These are phyloP conservation scores for Erpetoichthys calabaricus DNA, from an alignment of 2,797 vertebrate genomes.

Conservation along the genomic window DNA sequence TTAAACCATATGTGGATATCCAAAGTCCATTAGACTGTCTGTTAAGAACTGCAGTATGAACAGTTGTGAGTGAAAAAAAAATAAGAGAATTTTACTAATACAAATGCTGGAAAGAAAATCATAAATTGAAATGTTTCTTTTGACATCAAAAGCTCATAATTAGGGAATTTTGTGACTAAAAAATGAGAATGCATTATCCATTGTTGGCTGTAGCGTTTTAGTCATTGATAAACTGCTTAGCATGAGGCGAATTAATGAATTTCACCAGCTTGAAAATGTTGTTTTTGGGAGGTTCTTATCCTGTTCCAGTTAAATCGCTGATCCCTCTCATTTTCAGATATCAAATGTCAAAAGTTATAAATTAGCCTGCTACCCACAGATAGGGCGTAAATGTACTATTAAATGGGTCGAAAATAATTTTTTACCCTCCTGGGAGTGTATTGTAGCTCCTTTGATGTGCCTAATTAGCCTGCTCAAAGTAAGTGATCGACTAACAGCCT, in stretches of 20 bases:
- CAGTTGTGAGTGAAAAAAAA: not conserved
- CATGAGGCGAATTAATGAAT: slow-evolving; percentile 54
- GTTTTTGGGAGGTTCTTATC: slow-evolving; percentile 41
- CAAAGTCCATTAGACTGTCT: too few species aligned
- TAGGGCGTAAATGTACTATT: slow-evolving; percentile 71
- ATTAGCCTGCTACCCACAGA: slow-evolving; percentile 66
- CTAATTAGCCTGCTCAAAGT: slow-evolving; percentile 72
- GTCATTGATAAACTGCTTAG: slow-evolving; percentile 57
- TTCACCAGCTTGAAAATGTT: slow-evolving; percentile 43
- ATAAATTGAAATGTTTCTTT: not conserved
- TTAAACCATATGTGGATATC: not conserved
- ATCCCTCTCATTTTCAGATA: slow-evolving; percentile 63
- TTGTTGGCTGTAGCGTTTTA: slow-evolving; percentile 41
- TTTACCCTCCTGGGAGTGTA: slow-evolving; percentile 51
- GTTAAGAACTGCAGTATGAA: too few species aligned
- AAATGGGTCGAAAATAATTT: slow-evolving; percentile 49
- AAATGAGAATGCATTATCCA: slow-evolving; percentile 15
- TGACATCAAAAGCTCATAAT: slow-evolving; percentile 5
- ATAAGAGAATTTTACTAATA: not conserved
- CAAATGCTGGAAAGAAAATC: not conserved
- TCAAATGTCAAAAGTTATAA: slow-evolving; percentile 71
- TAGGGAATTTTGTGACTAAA: slow-evolving; percentile 2
- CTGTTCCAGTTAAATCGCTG: slow-evolving; percentile 65
- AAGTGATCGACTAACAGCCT: slow-evolving; percentile 60
- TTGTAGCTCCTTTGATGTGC: slow-evolving; percentile 80